phyloP scores from a whole-genome alignment of 2,888 invertebrate species.

The Microctonus hyperodae region DNA sequence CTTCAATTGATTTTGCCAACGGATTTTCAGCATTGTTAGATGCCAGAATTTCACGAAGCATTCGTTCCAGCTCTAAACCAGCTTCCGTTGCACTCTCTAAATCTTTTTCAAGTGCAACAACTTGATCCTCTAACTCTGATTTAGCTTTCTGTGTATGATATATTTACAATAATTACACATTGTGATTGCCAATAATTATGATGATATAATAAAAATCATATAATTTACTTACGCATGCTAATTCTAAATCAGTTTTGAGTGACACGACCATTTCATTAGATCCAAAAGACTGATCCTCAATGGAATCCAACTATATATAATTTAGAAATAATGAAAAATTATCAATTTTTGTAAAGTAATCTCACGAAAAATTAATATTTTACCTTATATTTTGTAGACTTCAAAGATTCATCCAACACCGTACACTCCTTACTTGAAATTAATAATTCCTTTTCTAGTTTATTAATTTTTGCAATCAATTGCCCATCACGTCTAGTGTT shows the following conservation, averaged over 20 bases:
- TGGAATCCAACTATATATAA: conserved; percentile 65
- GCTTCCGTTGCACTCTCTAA: conserved; percentile 84
- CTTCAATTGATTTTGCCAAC: conserved; percentile 71
- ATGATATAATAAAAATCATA: conserved; percentile 16
- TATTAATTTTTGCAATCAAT: conserved; percentile 74
- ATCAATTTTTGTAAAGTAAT: background rate
- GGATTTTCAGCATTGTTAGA: conserved; percentile 72
- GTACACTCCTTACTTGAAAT: conserved; percentile 67
- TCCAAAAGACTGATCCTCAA: conserved; percentile 76
- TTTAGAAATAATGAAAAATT: background rate
- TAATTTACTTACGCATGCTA: conserved; percentile 56
- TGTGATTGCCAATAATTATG: background rate
- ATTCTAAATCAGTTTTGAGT: conserved; percentile 72
- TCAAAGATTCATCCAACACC: conserved; percentile 66
- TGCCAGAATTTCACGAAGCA: conserved; percentile 72
- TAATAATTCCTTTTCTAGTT: conserved; percentile 70
- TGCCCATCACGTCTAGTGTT: conserved; percentile 75
- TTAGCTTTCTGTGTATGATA: conserved; percentile 57
- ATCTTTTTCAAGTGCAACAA: conserved; percentile 74
- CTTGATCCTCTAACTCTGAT: conserved; percentile 71
- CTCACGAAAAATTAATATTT: conserved; percentile 23
- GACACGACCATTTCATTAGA: conserved; percentile 76
- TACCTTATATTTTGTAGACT: conserved; percentile 58
- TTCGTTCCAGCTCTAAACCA: conserved; percentile 76
- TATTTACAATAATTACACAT: conserved; percentile 18